Evolutionary conservation across 2,888 invertebrate genomes (phyloP).

Genomic region (Notodonta dromedarius): DNA sequence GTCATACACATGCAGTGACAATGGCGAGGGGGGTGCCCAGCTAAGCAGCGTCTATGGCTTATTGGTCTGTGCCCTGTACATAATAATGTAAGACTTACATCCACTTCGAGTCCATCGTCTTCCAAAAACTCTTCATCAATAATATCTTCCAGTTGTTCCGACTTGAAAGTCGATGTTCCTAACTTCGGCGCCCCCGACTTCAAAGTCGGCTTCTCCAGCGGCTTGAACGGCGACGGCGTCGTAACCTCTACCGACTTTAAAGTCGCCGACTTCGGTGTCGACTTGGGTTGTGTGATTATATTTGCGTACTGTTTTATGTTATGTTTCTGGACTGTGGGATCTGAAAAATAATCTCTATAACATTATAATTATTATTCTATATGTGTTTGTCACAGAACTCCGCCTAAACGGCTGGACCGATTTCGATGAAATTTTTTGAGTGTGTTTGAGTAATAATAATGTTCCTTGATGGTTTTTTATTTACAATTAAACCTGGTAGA

Average conservation of each 20-base stretch:
- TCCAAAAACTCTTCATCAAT: slow-evolving; percentile 59
- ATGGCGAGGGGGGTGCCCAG: too few relatives aligned
- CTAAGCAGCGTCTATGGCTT: too few relatives aligned
- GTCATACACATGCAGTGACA: too few relatives aligned
- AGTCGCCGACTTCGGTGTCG: slow-evolving; percentile 7
- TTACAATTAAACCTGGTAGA: too few relatives aligned
- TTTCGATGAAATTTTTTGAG: too few relatives aligned
- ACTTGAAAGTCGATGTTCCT: neutral
- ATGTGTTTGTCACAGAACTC: too few relatives aligned
- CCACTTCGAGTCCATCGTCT: slow-evolving; percentile 56
- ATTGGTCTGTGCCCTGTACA: too few relatives aligned
- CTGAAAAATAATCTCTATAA: slow-evolving; percentile 15
- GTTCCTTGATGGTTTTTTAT: too few relatives aligned
- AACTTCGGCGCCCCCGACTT: neutral
- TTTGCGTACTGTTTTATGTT: neutral
- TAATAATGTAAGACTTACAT: slow-evolving; percentile 49
- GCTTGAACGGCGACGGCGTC: slow-evolving; percentile 18
- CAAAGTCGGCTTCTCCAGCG: neutral
- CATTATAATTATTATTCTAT: too few relatives aligned
- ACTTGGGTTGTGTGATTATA: neutral
- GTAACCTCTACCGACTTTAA: slow-evolving; percentile 16
- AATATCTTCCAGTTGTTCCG: slow-evolving; percentile 42
- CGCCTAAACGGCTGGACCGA: too few relatives aligned
- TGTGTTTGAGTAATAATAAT: too few relatives aligned
- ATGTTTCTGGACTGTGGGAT: slow-evolving; percentile 11